Base-by-base conservation (phyloP, 2,888 invertebrate species). In the Ormyrus thymus region DNA sequence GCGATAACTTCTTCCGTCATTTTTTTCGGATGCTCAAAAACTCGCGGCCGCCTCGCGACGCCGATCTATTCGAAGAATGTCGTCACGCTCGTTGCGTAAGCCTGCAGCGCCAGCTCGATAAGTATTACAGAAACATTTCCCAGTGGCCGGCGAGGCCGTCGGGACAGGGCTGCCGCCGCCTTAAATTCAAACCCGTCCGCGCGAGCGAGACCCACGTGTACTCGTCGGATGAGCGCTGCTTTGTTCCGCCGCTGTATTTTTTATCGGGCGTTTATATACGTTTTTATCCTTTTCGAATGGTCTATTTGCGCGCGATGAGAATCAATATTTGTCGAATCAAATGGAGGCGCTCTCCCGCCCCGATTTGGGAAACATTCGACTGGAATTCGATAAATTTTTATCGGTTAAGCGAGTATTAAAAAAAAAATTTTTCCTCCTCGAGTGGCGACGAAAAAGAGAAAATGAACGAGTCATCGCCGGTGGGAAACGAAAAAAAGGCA, bases 361-460 rank as follows among this genome's bases (percentile, higher is more conserved):
- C 70, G 68, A 62, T 76, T 76, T 64, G 43, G 62, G 56, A 76
- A 76, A 76, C 55, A 69, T 66, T 55, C 13, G 29, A 11, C 68
- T 78, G 78, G 73, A 78, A 78, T 73, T 78, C 55, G 78, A 78
- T 78, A 78, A 73, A 69, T 70, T 64, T 74, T 74, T 78, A 78
- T 78, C 78, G 70, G 74, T 74, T 70, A 74, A 78, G 58, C 58
- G 78, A 68, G 56, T 58, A 64, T 78, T 66, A 74, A 69, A 29
- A 29, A 29, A 29, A 29, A 29, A 78, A 75, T 74, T 78, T 78
- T 78, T 78, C 71, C 71, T 66, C 55, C 50, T 50, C 61, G 15
- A n/a, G 51, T 10, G 65, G 11, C 45, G 29, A 11, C 9, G 48
- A 7, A 61, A 56, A 68, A 58, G n/a, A 55, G 45, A 61, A 61